Conservation (phyloP, 1,140 invertebrate species). For the Zaprionus davidi region DNA sequence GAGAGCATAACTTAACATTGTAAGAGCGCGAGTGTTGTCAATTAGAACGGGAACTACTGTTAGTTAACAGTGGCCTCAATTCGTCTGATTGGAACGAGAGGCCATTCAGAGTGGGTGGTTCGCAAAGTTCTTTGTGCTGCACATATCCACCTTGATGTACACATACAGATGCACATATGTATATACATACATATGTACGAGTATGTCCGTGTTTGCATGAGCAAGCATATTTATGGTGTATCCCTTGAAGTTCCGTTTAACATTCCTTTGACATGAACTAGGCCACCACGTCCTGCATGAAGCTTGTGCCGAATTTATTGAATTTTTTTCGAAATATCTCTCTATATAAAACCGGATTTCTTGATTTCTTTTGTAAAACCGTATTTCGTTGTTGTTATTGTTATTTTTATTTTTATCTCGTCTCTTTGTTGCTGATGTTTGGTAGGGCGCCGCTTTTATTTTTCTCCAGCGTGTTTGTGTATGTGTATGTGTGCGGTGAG, state of each 20-base stretch:
- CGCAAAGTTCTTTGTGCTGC: slow-evolving; percentile 26
- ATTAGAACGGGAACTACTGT: slow-evolving; percentile 74
- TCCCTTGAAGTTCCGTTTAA: slow-evolving; percentile 1
- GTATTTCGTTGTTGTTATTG: slow-evolving; percentile 47
- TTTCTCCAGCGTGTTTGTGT: slow-evolving; percentile 19
- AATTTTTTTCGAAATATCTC: slow-evolving; percentile 60
- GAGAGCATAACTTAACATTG: slow-evolving; percentile 47
- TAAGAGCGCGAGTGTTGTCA: slow-evolving; percentile 43
- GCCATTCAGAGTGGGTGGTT: slow-evolving; percentile 24
- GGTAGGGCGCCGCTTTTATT: slow-evolving; percentile 56
- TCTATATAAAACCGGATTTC: slow-evolving; percentile 65
- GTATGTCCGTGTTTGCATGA: background rate
- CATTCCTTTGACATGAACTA: slow-evolving; percentile 12
- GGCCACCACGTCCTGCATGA: slow-evolving; percentile 13
- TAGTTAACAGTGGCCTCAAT: slow-evolving; percentile 67
- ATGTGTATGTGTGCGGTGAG: slow-evolving; percentile 7
- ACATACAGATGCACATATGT: slow-evolving; percentile 14
- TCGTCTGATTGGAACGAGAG: slow-evolving; percentile 56
- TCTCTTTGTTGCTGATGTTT: slow-evolving; percentile 33
- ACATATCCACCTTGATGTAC: slow-evolving; percentile 26
- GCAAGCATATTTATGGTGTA: background rate
- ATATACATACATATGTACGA: background rate
- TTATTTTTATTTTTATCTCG: slow-evolving; percentile 38
- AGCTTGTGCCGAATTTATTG: slow-evolving; percentile 49
- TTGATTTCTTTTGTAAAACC: slow-evolving; percentile 56